phyloP scores from a whole-genome alignment of 2,888 invertebrate genomes.

The Dicroscelio sp. region DNA sequence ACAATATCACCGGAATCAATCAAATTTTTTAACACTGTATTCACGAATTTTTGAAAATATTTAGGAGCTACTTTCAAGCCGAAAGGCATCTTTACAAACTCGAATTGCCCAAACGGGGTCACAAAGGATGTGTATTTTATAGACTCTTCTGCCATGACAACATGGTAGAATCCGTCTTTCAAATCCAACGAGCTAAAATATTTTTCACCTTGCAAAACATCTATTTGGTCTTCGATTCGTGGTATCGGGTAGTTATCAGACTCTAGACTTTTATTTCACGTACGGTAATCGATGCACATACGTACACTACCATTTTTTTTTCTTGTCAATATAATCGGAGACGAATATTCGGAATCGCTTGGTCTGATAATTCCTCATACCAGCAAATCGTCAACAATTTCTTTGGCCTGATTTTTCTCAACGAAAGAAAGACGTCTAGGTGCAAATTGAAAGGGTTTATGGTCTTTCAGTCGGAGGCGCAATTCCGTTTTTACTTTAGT shows the following conservation, averaged over 20 bases:
- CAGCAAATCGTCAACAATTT: conserved; percentile 69
- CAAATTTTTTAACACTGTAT: conserved; percentile 6
- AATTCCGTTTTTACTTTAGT: conserved; percentile 47
- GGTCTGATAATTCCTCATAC: conserved; percentile 53
- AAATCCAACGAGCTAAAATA: conserved; percentile 61
- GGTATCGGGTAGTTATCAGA: conserved; percentile 60
- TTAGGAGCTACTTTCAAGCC: conserved; percentile 33
- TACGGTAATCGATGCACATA: conserved; percentile 78
- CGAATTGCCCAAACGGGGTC: conserved; percentile 61
- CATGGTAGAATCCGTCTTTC: conserved; percentile 66
- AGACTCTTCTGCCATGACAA: conserved; percentile 52
- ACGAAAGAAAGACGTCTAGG: conserved; percentile 57
- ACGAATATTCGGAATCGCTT: conserved; percentile 44
- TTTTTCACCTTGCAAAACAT: conserved; percentile 45
- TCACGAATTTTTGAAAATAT: conserved; percentile 44
- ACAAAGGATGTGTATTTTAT: conserved; percentile 54
- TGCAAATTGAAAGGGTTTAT: conserved; percentile 64
- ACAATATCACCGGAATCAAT: conserved; percentile 37
- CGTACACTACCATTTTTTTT: conserved; percentile 79
- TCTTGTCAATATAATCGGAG: conserved; percentile 31
- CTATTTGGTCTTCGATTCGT: conserved; percentile 68
- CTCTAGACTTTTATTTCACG: conserved; percentile 61
- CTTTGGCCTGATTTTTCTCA: conserved; percentile 51
- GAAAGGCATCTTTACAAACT: conserved; percentile 33
- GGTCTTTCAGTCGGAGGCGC: conserved; percentile 54